Percentiles rank a stretch among this genome's conserved stretches.
phyloP scores from a whole-genome alignment of 2,113 vertebrate species.

The Dicrurus megarhynchus region DNA sequence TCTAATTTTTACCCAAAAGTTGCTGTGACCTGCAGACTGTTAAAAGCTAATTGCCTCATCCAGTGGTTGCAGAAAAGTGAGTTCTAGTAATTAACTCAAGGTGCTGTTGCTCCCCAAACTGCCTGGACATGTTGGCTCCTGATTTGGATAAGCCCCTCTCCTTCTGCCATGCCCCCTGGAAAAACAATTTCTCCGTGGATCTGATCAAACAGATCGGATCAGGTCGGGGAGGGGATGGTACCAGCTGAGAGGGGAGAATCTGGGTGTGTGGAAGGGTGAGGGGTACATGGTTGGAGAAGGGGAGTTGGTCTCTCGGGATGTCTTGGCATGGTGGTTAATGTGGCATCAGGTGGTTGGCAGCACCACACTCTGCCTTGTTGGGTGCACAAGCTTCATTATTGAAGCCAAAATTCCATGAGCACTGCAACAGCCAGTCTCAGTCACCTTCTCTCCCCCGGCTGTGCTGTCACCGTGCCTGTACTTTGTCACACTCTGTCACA shows the following conservation, averaged over 20 bases:
- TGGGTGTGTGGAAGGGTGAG: not conserved
- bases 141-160: not conserved
- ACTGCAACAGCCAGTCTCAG: not conserved
- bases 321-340: accelerated
- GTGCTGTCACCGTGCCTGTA: not conserved
- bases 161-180: not conserved
- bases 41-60: not conserved
- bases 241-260: not conserved
- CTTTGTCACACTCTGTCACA: not conserved
- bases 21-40: not conserved
- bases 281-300: accelerated
- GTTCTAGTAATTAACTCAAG: not conserved
- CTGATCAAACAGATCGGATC: not conserved
- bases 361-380: accelerated
- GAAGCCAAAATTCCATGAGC: not conserved
- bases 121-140: not conserved
- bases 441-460: not conserved
- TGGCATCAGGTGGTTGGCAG: not conserved
- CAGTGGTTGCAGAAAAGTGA: not conserved
- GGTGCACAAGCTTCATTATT: not conserved
- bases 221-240: accelerated
- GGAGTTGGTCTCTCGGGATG: accelerated
- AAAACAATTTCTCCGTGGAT: not conserved
- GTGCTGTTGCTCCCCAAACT: not conserved
- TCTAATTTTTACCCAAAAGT: not conserved